phyloP scores from a whole-genome alignment of 2,113 vertebrate species.

The Oxygymnocypris stewartii region DNA sequence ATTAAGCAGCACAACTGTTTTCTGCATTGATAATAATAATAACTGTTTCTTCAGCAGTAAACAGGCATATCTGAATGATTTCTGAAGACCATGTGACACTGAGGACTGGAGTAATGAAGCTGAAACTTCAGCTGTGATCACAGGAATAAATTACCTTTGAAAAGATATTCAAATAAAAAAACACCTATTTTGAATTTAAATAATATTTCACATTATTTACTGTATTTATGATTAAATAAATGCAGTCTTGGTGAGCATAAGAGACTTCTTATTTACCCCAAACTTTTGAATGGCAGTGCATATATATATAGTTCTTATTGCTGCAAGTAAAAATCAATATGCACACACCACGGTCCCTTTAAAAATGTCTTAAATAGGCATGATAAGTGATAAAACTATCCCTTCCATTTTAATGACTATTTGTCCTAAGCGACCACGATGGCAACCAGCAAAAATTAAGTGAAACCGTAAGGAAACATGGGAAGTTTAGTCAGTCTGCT shows the following conservation, averaged over 20 bases:
- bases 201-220: background rate
- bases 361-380: background rate
- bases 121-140: too few relatives aligned
- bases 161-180: background rate
- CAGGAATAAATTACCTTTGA: background rate
- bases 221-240: background rate
- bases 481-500: background rate
- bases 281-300: background rate
- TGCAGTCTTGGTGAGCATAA: background rate
- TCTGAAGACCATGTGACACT: too few relatives aligned
- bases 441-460: background rate
- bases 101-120: too few relatives aligned
- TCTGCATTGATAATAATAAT: too few relatives aligned
- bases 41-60: too few relatives aligned
- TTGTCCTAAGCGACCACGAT: background rate
- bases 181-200: background rate
- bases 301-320: background rate
- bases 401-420: background rate
- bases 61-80: too few relatives aligned
- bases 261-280: background rate
- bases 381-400: background rate
- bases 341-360: background rate
- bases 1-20: too few relatives aligned
- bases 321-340: background rate
- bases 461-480: too few relatives aligned